phyloP scores from a whole-genome alignment of 2,888 invertebrate genomes.

The Halictus quadricinctus region DNA sequence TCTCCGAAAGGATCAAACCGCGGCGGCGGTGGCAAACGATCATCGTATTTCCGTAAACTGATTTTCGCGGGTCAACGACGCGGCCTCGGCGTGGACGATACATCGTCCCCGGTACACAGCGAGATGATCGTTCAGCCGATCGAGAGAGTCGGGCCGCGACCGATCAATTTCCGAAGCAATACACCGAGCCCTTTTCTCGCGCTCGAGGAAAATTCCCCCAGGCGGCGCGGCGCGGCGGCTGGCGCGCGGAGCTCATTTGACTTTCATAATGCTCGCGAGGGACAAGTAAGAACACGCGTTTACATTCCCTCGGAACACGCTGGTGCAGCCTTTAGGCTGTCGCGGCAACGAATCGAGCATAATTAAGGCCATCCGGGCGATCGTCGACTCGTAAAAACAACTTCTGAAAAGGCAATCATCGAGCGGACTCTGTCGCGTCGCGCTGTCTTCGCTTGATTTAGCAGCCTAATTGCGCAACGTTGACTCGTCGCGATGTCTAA shows the following conservation, averaged over 20 bases:
- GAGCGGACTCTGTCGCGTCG: neutral
- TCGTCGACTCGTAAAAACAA: constrained; percentile 5
- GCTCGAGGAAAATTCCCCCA: neutral
- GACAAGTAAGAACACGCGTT: constrained; percentile 1
- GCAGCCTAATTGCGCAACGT: constrained; percentile 55
- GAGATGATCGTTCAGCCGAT: neutral
- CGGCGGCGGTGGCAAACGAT: neutral
- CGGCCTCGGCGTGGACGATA: neutral
- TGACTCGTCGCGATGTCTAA: constrained; percentile 48
- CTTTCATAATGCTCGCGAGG: constrained; percentile 15
- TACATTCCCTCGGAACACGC: neutral
- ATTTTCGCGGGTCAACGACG: neutral
- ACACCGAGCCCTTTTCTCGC: neutral
- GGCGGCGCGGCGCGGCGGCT: neutral
- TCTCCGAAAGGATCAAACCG: neutral
- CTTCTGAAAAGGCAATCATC: constrained; percentile 7
- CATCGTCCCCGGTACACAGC: neutral
- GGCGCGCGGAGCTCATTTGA: neutral
- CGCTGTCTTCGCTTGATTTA: constrained; percentile 13
- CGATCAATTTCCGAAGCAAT: neutral
- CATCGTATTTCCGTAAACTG: neutral
- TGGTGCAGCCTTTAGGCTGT: neutral
- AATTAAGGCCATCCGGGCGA: constrained; percentile 28
- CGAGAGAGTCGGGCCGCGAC: neutral
- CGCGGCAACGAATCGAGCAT: constrained; percentile 16